phyloP scores from a whole-genome alignment of 2,113 vertebrate species.

The Callospermophilus lateralis region DNA sequence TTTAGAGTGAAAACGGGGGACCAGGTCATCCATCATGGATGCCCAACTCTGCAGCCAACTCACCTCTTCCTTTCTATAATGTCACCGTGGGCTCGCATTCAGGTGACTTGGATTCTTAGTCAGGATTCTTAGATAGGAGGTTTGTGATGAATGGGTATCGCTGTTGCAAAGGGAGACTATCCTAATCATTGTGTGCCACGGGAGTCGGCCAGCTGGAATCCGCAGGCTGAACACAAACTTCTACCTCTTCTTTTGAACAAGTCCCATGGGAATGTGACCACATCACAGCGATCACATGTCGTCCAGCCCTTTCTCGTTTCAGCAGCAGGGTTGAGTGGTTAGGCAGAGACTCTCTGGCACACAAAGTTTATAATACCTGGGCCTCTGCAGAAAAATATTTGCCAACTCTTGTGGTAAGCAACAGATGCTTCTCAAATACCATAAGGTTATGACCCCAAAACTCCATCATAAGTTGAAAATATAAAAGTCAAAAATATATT shows the following conservation, averaged over 20 bases:
- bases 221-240: not conserved
- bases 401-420: not conserved
- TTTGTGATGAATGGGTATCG: not conserved
- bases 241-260: not conserved
- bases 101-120: not conserved
- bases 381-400: not conserved
- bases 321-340: no score
- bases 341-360: not conserved
- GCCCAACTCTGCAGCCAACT: not conserved
- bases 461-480: not conserved
- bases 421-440: not conserved
- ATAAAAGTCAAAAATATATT: not conserved
- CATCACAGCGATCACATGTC: fast-evolving
- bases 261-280: not conserved
- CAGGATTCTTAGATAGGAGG: not conserved
- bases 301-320: not conserved
- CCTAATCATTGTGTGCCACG: not conserved
- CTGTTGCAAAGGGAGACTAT: not conserved
- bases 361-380: not conserved
- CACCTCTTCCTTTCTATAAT: not conserved
- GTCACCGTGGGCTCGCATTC: not conserved
- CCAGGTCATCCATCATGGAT: not conserved
- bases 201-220: not conserved
- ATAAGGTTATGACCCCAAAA: not conserved
- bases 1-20: not conserved